A percentile compares a stretch with the other conserved stretches of the same genome.
Evolutionary conservation across 2,888 invertebrate genomes (phyloP).

Genomic region (Autographa gamma): DNA sequence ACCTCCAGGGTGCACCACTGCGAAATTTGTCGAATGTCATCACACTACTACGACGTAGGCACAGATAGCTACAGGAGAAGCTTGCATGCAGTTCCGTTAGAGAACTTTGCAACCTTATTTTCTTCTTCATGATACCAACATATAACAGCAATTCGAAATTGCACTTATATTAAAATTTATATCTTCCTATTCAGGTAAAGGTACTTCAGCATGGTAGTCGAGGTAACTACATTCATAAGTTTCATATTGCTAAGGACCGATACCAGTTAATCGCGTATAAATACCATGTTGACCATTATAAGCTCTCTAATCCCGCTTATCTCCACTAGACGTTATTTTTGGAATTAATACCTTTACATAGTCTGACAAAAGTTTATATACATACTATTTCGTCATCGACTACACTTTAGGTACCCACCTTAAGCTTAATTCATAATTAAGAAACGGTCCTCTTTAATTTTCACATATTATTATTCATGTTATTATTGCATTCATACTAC

Average conservation of each 20-base stretch:
- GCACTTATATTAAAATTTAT: too few relatives aligned
- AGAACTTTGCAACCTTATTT: neutral
- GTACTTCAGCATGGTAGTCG: slow-evolving; percentile 5
- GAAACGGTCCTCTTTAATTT: neutral
- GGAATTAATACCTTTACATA: slow-evolving; percentile 21
- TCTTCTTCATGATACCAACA: too few relatives aligned
- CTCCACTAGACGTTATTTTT: slow-evolving; percentile 41
- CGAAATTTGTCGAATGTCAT: slow-evolving; percentile 52
- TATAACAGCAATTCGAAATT: too few relatives aligned
- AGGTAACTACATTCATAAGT: slow-evolving; percentile 24
- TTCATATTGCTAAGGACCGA: slow-evolving; percentile 27
- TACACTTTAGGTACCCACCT: neutral
- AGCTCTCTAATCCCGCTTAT: slow-evolving; percentile 53
- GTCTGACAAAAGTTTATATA: slow-evolving; percentile 6
- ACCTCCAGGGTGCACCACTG: slow-evolving; percentile 71
- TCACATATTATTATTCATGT: too few relatives aligned
- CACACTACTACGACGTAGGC: slow-evolving; percentile 10
- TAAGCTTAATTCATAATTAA: neutral
- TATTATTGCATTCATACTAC: neutral
- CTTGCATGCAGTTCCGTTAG: neutral
- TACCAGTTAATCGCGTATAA: slow-evolving; percentile 35
- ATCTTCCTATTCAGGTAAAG: too few relatives aligned
- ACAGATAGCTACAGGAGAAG: slow-evolving; percentile 9
- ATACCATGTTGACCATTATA: slow-evolving; percentile 45
- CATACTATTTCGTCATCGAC: neutral